Percentiles rank a stretch among this genome's conserved stretches.
Conservation (phyloP, 2,113 vertebrate species). For the Ceuthmochares aereus region DNA sequence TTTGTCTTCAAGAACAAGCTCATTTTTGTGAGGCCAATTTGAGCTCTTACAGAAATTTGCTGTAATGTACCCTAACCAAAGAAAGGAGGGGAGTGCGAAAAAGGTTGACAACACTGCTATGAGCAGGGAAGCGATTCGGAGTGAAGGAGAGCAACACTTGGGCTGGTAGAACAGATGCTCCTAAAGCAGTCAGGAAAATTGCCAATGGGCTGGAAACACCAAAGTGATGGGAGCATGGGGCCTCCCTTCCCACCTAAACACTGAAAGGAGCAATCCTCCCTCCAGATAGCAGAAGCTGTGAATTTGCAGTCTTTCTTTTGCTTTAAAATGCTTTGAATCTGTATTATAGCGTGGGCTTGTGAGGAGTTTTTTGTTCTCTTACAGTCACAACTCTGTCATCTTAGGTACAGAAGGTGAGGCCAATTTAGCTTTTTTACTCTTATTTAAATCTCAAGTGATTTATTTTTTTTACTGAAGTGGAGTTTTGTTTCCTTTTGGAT, state of each 20-base stretch:
- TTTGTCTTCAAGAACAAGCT: not conserved
- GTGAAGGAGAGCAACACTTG: not conserved
- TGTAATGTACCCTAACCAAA: not conserved
- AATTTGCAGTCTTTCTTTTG: not conserved
- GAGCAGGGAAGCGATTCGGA: not conserved
- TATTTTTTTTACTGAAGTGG: not conserved
- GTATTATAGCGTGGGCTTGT: not conserved
- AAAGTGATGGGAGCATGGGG: accelerated
- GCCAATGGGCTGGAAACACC: not conserved
- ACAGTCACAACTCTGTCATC: not conserved
- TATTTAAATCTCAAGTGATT: not conserved
- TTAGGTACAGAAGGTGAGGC: not conserved
- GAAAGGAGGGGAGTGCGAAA: not conserved
- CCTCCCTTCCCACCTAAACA: not conserved
- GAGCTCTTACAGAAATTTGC: not conserved
- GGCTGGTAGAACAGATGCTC: not conserved
- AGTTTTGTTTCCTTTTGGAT: not conserved
- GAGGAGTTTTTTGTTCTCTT: not conserved
- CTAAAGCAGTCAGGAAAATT: not conserved
- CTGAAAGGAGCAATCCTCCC: not conserved
- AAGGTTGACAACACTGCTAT: not conserved
- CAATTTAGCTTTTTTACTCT: not conserved
- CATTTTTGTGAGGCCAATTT: not conserved
- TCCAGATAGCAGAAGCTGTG: not conserved
- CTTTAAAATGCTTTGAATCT: not conserved